Percentiles rank a stretch among this genome's conserved stretches.
phyloP scores from a whole-genome alignment of 2,888 invertebrate species.

The Agriopis leucophaearia region DNA sequence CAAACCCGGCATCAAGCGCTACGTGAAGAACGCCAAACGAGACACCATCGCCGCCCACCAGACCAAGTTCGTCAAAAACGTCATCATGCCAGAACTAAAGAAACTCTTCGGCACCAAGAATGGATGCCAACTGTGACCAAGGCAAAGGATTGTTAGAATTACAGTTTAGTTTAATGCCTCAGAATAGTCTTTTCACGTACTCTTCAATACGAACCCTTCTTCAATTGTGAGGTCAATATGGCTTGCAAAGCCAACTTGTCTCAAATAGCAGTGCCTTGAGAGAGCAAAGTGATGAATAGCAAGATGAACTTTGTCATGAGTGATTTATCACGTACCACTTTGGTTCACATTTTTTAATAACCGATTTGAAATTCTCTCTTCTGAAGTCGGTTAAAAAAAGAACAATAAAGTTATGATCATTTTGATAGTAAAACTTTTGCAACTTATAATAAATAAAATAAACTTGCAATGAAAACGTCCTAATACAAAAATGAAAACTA shows the following conservation, averaged over 20 bases:
- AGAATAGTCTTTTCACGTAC: background rate
- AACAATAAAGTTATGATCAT: too few species aligned
- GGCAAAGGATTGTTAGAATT: constrained; percentile 28
- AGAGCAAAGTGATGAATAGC: too few species aligned
- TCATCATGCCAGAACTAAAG: constrained; percentile 94
- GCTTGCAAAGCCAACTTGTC: too few species aligned
- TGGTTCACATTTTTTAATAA: too few species aligned
- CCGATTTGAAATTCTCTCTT: too few species aligned
- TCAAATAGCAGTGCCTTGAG: too few species aligned
- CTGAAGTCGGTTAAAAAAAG: too few species aligned
- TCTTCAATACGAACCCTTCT: background rate
- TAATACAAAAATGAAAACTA: constrained; percentile 8
- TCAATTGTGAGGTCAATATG: background rate
- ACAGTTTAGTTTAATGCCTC: constrained; percentile 22
- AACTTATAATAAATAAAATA: background rate
- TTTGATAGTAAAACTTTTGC: too few species aligned
- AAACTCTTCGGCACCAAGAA: constrained; percentile 93
- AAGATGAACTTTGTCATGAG: too few species aligned
- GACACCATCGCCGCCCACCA: constrained; percentile 92
- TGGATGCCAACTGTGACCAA: constrained; percentile 91
- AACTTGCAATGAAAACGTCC: constrained; percentile 1
- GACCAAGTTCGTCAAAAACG: constrained; percentile 91
- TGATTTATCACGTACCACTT: too few species aligned
- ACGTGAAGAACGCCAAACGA: constrained; percentile 92
- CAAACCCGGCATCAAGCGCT: constrained; percentile 95